Base-by-base conservation (phyloP, 2,113 vertebrate genomes). In the Labeo rohita region DNA sequence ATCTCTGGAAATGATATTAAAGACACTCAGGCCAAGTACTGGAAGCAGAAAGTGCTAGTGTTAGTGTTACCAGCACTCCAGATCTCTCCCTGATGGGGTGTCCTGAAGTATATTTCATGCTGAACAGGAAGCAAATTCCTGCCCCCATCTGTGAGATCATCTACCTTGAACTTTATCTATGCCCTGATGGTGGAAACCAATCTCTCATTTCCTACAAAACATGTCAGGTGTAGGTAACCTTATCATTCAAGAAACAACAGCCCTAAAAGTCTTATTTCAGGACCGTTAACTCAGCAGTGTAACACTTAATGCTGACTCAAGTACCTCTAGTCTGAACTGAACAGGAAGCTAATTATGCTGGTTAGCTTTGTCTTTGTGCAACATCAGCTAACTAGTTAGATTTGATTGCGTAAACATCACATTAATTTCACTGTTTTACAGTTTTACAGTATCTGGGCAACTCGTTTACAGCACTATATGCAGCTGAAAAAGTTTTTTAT, bases 81-180 rank as follows among this genome's bases (percentile, higher is more conserved):
- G 54, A 85, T 59, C 54, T 89, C 68, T 79, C 87, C 28, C 18
- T 34, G 74, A 74, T 85, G 61, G 61, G 73, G 86, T 68, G 16
- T 88, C 86, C 86, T 52, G 61, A 63, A 81, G 47, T 83, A 39
- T 18, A 4, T 56, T 15, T 66, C 56, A 43, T n/a, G 15, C 73
- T 54, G 78, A 80, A 83, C 70, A 86, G 85, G 85, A 89, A 90
- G 80, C 81, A 83, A 84, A 91, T 88, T 82, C 23, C 47, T 10
- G 12, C 84, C 65, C 85, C 89, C 85, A 82, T 79, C 54, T 79
- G 28, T 43, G 4, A 49, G 65, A 66, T 36, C 15, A 8, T 68
- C 18, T 16, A 56, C 8, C 2, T 28, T 70, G 21, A 36, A 73
- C 15, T 68, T 59, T 36, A 8, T 21, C 54, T 54, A 18, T 63